Percentiles rank a stretch among this genome's conserved stretches.
These are phyloP conservation scores for Ichneumoninae sp. DNA, from an alignment of 2,888 invertebrate genomes.

Conservation along the genomic window DNA sequence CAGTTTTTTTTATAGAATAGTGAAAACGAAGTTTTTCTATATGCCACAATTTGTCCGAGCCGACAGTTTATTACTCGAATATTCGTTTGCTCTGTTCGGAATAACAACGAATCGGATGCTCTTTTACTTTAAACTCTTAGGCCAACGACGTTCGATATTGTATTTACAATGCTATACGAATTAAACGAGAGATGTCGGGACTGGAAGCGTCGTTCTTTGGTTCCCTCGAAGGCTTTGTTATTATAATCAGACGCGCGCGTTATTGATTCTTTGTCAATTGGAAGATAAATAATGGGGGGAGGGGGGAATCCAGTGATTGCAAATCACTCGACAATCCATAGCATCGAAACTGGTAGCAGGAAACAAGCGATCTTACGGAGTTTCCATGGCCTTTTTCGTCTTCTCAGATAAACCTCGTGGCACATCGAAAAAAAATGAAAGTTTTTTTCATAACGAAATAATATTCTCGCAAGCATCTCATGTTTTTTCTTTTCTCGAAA, in stretches of 20 bases:
- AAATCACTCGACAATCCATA: constrained; percentile 33
- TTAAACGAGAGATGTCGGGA: constrained; percentile 31
- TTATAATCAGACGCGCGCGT: constrained; percentile 14
- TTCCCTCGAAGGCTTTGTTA: constrained; percentile 22
- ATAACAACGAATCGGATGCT: constrained; percentile 18
- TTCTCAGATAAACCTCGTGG: constrained; percentile 43
- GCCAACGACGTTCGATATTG: constrained; percentile 55
- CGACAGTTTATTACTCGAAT: constrained; percentile 1
- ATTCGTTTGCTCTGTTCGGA: not conserved
- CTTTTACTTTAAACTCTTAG: constrained; percentile 31
- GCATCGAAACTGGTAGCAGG: constrained; percentile 11
- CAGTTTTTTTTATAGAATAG: constrained; percentile 1
- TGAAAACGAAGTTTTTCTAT: constrained; percentile 32
- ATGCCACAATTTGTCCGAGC: constrained; percentile 42
- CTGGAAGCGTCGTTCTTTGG: constrained; percentile 5
- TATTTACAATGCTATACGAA: constrained; percentile 58
- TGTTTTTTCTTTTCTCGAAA: constrained; percentile 28
- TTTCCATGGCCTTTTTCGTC: constrained; percentile 27
- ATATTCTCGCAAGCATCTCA: constrained; percentile 49
- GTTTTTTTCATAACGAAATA: not conserved
- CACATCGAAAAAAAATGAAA: constrained; percentile 37
- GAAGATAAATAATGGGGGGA: constrained; percentile 76
- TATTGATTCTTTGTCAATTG: constrained; percentile 68
- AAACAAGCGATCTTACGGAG: constrained; percentile 13
- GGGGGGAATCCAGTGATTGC: constrained; percentile 52